A percentile compares a stretch with the other conserved stretches of the same genome.
Evolutionary conservation across 2,113 vertebrate species (phyloP).

Genomic region (Eublepharis macularius): DNA sequence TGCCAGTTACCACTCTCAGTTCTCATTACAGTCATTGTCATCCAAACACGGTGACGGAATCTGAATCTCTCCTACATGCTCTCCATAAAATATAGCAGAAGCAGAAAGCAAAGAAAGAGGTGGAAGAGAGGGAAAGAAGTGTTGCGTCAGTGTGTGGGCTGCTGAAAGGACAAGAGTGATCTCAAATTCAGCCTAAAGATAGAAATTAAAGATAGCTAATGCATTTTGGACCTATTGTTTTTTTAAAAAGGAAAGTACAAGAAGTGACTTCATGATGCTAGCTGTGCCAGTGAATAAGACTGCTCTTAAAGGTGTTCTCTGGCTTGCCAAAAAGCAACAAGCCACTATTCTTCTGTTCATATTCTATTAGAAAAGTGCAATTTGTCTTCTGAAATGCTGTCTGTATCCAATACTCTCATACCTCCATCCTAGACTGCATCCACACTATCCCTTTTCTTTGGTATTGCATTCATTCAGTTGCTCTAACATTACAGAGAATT

Average conservation of each 20-base stretch:
- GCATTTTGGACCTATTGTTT: not conserved
- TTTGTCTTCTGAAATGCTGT: not conserved
- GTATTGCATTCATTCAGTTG: too few species aligned
- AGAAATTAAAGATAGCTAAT: slow-evolving; percentile 1
- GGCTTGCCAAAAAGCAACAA: not conserved
- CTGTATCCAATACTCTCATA: not conserved
- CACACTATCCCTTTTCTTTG: too few species aligned
- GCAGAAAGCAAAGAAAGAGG: not conserved
- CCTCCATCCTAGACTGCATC: not conserved
- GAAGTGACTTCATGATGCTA: not conserved
- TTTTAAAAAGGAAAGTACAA: not conserved
- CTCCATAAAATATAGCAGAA: not conserved
- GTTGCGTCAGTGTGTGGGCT: not conserved
- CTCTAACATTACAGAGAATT: too few species aligned
- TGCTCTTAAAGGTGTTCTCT: not conserved
- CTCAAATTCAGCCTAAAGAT: not conserved
- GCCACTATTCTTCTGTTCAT: not conserved
- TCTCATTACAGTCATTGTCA: slow-evolving; percentile 48
- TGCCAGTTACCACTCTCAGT: slow-evolving; percentile 40
- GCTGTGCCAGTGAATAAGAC: not conserved
- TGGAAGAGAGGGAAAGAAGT: not conserved
- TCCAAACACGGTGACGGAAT: slow-evolving; percentile 17
- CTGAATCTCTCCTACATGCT: slow-evolving; percentile 30
- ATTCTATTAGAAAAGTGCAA: not conserved
- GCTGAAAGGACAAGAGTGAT: slow-evolving; percentile 7